phyloP scores from a whole-genome alignment of 2,888 invertebrate species.

The Latrodectus elegans region DNA sequence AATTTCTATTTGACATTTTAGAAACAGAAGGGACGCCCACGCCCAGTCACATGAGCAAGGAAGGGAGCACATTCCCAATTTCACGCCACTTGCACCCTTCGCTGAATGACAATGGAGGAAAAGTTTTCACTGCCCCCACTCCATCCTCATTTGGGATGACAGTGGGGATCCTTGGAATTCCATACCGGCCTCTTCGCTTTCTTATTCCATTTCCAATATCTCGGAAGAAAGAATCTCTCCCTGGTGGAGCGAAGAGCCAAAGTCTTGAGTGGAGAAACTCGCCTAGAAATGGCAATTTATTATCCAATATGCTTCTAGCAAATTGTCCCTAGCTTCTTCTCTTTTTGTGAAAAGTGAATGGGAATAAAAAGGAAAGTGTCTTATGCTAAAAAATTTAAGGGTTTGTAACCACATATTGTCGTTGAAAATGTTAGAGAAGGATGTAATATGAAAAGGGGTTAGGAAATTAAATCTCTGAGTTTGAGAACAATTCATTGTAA shows the following conservation, averaged over 20 bases:
- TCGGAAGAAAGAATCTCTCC: not conserved
- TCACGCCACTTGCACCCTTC: not conserved
- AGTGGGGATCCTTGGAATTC: not conserved
- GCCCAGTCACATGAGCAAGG: not conserved
- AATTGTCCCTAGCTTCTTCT: conserved; percentile 12
- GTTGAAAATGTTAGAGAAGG: not conserved
- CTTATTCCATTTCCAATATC: conserved; percentile 3
- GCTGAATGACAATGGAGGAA: not conserved
- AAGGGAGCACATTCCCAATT: not conserved
- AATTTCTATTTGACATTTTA: conserved; percentile 5
- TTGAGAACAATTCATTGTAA: not conserved
- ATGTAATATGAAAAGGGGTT: not conserved
- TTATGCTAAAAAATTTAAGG: not conserved
- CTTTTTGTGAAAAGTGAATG: too few species aligned
- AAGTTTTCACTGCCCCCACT: not conserved
- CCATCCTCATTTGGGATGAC: not conserved
- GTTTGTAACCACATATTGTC: not conserved
- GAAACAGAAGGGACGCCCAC: not conserved
- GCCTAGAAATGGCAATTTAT: conserved; percentile 24
- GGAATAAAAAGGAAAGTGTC: not conserved
- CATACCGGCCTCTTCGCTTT: not conserved
- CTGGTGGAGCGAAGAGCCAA: not conserved
- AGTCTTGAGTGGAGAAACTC: not conserved
- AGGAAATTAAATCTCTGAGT: not conserved
- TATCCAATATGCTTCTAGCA: conserved; percentile 48